These are phyloP conservation scores for Drosophila infuscata DNA, from an alignment of 2,888 invertebrate genomes.

Conservation along the genomic window DNA sequence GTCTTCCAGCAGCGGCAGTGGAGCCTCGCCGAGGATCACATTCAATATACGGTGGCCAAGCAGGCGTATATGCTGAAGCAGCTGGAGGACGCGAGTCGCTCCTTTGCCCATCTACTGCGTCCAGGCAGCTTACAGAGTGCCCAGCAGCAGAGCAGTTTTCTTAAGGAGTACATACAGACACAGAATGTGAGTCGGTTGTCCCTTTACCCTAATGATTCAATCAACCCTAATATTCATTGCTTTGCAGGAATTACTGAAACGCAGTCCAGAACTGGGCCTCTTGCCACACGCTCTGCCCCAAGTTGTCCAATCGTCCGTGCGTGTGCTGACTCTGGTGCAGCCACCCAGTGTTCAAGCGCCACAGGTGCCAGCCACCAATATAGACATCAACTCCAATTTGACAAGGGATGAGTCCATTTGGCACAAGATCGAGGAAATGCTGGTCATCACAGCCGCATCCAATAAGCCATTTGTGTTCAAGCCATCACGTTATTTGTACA, in stretches of 20 bases:
- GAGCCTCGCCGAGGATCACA: constrained; percentile 97
- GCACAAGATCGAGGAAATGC: constrained; percentile 91
- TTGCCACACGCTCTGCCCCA: constrained; percentile 91
- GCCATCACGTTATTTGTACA: constrained; percentile 91
- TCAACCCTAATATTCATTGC: neutral
- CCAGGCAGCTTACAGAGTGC: constrained; percentile 90
- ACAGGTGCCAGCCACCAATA: constrained; percentile 83
- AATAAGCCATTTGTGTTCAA: constrained; percentile 91
- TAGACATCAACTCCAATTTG: constrained; percentile 82
- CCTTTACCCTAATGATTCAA: neutral
- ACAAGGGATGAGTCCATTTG: constrained; percentile 87
- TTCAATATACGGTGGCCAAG: constrained; percentile 96
- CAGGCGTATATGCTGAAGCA: constrained; percentile 93
- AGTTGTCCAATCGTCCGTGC: constrained; percentile 89
- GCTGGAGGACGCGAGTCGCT: constrained; percentile 89
- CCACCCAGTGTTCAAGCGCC: constrained; percentile 75
- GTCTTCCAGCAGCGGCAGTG: constrained; percentile 90
- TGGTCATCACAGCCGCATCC: constrained; percentile 89
- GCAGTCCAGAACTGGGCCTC: constrained; percentile 84
- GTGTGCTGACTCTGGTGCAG: constrained; percentile 87
- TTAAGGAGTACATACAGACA: constrained; percentile 94
- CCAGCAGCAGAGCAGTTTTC: constrained; percentile 91
- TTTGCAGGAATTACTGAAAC: constrained; percentile 81
- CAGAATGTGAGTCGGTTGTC: constrained; percentile 89
- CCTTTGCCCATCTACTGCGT: constrained; percentile 91